Evolutionary conservation across 2,797 vertebrate species (phyloP).

Genomic region (Enteromius viviparus): DNA sequence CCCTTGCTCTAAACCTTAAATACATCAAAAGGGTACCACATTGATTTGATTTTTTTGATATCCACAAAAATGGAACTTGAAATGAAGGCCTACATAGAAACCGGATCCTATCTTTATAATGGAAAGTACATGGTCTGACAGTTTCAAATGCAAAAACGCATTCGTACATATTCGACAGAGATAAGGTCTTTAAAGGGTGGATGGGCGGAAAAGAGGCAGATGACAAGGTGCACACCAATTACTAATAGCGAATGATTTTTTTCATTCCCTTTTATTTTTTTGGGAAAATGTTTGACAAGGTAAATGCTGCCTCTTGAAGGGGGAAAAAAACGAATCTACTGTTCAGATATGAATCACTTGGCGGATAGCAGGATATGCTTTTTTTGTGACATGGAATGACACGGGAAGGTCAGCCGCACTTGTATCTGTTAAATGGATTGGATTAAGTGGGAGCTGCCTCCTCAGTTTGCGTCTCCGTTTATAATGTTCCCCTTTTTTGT

Average conservation of each 20-base stretch:
- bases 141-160: constrained; percentile 85
- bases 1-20: constrained; percentile 79
- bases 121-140: constrained; percentile 91
- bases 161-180: constrained; percentile 80
- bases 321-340: constrained; percentile 71
- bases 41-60: constrained; percentile 91
- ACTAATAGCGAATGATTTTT: constrained; percentile 80
- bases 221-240: constrained; percentile 76
- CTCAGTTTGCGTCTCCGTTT: constrained; percentile 71
- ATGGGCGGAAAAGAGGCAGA: constrained; percentile 67
- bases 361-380: constrained; percentile 70
- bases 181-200: constrained; percentile 77
- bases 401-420: constrained; percentile 80
- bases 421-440: constrained; percentile 79
- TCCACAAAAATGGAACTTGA: constrained; percentile 90
- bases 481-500: constrained; percentile 75
- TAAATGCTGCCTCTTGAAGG: constrained; percentile 72
- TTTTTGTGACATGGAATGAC: constrained; percentile 77
- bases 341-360: constrained; percentile 74
- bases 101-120: constrained; percentile 95
- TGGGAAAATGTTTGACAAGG: constrained; percentile 74
- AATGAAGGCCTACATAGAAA: constrained; percentile 89
- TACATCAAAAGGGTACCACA: constrained; percentile 89
- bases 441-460: constrained; percentile 79
- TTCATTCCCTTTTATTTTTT: constrained; percentile 54